These are phyloP conservation scores for Nemoura dubitans DNA, from an alignment of 2,888 invertebrate genomes.

Conservation along the genomic window DNA sequence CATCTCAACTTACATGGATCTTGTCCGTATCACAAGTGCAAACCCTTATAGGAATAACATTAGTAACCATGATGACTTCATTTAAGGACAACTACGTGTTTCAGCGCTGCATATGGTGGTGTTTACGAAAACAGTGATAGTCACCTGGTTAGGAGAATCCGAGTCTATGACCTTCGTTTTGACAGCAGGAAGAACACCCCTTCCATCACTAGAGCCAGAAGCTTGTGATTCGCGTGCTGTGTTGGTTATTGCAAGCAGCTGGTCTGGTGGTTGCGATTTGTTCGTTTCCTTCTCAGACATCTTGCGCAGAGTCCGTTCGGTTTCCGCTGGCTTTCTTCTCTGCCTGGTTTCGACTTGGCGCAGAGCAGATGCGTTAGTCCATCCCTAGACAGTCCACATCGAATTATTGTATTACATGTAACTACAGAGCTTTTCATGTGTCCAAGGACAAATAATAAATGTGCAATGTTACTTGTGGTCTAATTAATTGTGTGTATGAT, in stretches of 20 bases:
- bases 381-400: conserved; percentile 57
- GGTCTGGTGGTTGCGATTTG: neutral
- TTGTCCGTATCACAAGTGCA: no score
- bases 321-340: conserved; percentile 46
- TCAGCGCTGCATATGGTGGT: no score
- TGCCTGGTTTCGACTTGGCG: conserved; percentile 56
- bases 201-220: neutral
- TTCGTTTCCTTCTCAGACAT: neutral
- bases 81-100: no score
- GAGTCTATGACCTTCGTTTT: neutral
- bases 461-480: no score
- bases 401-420: no score
- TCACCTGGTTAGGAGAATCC: neutral
- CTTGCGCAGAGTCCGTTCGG: neutral
- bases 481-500: no score
- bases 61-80: no score
- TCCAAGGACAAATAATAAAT: no score
- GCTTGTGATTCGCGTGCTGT: neutral
- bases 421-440: no score
- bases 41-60: no score
- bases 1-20: no score
- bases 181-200: neutral
- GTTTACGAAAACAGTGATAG: neutral
- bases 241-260: neutral
- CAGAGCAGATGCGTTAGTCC: conserved; percentile 59